These are phyloP conservation scores for Seira sanloemensis DNA, from an alignment of 2,888 invertebrate species.

Conservation along the genomic window DNA sequence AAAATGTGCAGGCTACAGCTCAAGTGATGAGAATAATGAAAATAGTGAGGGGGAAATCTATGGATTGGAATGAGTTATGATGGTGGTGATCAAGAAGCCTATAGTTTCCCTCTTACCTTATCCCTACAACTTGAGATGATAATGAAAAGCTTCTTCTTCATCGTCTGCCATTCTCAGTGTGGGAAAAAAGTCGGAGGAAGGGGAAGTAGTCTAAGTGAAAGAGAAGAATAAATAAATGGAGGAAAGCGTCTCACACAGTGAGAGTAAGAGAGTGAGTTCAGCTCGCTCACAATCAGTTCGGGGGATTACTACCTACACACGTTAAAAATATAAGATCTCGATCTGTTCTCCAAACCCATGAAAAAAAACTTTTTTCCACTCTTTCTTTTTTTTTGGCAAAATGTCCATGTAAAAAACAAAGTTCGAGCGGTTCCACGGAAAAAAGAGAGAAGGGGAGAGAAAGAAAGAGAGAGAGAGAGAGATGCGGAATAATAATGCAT, in stretches of 20 bases:
- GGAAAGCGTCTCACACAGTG: constrained; percentile 1
- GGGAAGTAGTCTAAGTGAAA: constrained; percentile 12
- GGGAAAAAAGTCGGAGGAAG: constrained; percentile 28
- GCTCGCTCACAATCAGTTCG: constrained; percentile 11
- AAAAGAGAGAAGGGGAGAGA: constrained; percentile 12
- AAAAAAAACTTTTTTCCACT: background rate
- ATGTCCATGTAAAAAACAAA: constrained; percentile 19
- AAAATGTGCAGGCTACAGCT: no score
- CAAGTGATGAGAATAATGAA: constrained; percentile 14
- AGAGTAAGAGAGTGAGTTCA: no score
- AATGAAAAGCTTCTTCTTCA: constrained; percentile 14
- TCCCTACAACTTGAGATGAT: constrained; percentile 3
- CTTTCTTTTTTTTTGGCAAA: constrained; percentile 2
- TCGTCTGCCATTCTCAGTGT: constrained; percentile 8
- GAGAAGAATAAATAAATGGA: constrained; percentile 19
- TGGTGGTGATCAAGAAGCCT: constrained; percentile 5
- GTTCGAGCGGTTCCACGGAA: constrained; percentile 4
- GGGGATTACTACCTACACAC: constrained; percentile 16
- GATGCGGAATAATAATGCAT: constrained; percentile 27
- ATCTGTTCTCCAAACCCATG: background rate
- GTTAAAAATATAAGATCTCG: constrained; percentile 13
- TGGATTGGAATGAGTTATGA: constrained; percentile 19
- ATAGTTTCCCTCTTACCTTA: background rate
- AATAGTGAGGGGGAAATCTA: constrained; percentile 4
- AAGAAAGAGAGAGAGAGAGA: constrained; percentile 11